A percentile compares a stretch with the other conserved stretches of the same genome.
These are phyloP conservation scores for Lycia hirtaria DNA, from an alignment of 2,888 invertebrate species.

Conservation along the genomic window DNA sequence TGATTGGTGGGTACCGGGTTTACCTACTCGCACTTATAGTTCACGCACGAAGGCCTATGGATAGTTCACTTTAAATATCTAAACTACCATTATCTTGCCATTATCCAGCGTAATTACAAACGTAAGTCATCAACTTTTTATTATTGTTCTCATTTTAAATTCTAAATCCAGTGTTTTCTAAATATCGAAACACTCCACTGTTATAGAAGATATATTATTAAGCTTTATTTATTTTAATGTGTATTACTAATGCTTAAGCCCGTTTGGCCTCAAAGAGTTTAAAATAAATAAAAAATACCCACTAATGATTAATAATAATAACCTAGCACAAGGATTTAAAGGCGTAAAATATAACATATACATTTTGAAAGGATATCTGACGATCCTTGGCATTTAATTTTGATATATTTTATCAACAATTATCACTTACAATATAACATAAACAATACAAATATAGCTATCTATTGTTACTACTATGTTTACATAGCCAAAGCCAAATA, in stretches of 20 bases:
- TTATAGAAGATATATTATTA: too few relatives aligned
- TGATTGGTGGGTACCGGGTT: conserved; percentile 67
- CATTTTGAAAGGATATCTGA: conserved; percentile 37
- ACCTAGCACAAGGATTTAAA: background rate
- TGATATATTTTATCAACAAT: conserved; percentile 48
- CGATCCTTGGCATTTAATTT: conserved; percentile 50
- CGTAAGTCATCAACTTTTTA: too few relatives aligned
- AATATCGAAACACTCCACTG: too few relatives aligned
- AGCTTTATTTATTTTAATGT: too few relatives aligned
- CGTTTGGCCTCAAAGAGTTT: too few relatives aligned
- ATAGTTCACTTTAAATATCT: conserved; percentile 10
- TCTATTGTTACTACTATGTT: conserved; percentile 48
- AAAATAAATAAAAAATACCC: too few relatives aligned
- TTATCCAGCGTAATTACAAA: too few relatives aligned
- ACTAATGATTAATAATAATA: too few relatives aligned
- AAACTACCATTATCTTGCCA: conserved; percentile 1
- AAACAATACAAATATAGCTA: conserved; percentile 47
- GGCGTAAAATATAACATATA: background rate
- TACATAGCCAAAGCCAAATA: conserved; percentile 50
- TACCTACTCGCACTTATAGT: conserved; percentile 49
- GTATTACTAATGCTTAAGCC: too few relatives aligned
- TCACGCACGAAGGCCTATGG: conserved; percentile 39
- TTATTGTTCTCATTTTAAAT: too few relatives aligned
- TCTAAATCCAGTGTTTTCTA: too few relatives aligned
- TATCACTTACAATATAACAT: conserved; percentile 54